Percentiles rank a stretch among this genome's conserved stretches.
Conservation (phyloP, 1,140 invertebrate genomes). For the Halictus rubicundus region DNA sequence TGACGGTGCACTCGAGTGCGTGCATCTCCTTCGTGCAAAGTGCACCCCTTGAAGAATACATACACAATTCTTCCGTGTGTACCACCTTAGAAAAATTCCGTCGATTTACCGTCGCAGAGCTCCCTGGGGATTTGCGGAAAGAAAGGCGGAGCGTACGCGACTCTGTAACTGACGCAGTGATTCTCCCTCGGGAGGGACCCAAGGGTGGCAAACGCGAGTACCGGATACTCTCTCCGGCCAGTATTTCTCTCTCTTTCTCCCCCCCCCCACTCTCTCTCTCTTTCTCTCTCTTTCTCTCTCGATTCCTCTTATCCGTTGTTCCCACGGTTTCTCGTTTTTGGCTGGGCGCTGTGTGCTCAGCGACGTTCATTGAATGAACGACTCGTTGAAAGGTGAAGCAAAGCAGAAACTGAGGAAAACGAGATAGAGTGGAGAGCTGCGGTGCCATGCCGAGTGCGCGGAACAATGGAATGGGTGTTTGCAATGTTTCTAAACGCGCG, state of each 20-base stretch:
- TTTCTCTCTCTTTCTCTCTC: too few relatives aligned
- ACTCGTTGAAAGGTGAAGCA: conserved; percentile 36
- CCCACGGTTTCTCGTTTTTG: conserved; percentile 10
- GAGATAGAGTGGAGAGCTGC: conserved; percentile 1
- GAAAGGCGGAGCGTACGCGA: conserved; percentile 40
- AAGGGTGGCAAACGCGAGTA: conserved; percentile 29
- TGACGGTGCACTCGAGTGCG: background rate
- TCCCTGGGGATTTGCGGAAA: conserved; percentile 30
- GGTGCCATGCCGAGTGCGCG: background rate
- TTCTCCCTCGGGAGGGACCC: conserved; percentile 24
- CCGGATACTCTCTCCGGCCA: conserved; percentile 8
- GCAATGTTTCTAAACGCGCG: background rate
- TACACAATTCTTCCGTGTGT: background rate
- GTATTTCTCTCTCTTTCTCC: too few relatives aligned
- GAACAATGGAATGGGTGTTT: background rate
- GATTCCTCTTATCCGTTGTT: background rate
- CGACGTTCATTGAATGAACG: conserved; percentile 7
- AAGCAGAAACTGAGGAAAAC: background rate
- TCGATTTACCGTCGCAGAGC: conserved; percentile 31
- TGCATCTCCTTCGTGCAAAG: background rate
- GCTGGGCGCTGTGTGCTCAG: background rate
- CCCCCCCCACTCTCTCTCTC: too few relatives aligned
- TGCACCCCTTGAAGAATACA: background rate
- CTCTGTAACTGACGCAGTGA: conserved; percentile 53
- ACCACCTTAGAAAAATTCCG: conserved; percentile 43